These are phyloP conservation scores for Cataglyphis cursor DNA, from an alignment of 2,888 invertebrate species.

Conservation along the genomic window DNA sequence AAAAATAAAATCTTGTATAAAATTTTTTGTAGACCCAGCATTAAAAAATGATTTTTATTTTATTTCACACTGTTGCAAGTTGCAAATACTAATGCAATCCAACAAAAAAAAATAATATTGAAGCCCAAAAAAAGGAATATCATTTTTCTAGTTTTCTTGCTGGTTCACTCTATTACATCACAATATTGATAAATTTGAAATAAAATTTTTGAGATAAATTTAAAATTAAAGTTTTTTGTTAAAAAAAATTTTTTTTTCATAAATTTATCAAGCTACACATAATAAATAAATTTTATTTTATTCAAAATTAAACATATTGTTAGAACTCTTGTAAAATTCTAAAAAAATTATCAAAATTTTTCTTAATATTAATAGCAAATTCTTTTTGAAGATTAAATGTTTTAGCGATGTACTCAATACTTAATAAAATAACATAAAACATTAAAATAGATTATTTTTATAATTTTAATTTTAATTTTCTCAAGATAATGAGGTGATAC, in stretches of 20 bases:
- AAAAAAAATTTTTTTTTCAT: no score
- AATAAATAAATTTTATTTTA: no score
- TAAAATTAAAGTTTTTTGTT: no score
- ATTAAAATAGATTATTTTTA: not conserved
- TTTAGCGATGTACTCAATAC: not conserved
- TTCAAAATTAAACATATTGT: no score
- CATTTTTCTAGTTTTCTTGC: not conserved
- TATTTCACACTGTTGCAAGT: not conserved
- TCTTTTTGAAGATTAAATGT: not conserved
- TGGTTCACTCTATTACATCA: no score
- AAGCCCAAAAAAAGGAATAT: not conserved
- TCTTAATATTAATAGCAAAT: not conserved
- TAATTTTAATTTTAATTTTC: not conserved
- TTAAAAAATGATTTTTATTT: not conserved
- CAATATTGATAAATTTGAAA: no score
- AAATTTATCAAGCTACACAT: no score
- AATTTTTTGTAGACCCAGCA: not conserved
- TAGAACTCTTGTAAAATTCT: not conserved
- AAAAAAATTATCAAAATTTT: not conserved
- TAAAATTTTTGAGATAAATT: no score
- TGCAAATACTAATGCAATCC: not conserved
- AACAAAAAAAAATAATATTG: not conserved
- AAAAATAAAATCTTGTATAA: slow-evolving; percentile 4
- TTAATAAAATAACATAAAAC: not conserved
- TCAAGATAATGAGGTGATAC: not conserved